phyloP scores from a whole-genome alignment of 1,140 invertebrate genomes.

The Stegodyphus mimosarum region DNA sequence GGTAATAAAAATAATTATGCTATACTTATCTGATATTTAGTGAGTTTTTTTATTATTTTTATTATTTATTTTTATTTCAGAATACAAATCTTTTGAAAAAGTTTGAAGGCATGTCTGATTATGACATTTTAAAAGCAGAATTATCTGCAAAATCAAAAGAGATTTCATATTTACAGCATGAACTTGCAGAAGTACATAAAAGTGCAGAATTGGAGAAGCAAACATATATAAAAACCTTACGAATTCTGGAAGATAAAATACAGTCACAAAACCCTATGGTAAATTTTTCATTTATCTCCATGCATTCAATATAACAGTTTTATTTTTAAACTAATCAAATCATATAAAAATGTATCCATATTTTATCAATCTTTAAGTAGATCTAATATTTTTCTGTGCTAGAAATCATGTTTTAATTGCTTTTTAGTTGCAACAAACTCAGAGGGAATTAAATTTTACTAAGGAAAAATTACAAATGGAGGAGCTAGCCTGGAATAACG shows the following conservation, averaged over 20 bases:
- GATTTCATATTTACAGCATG: background rate
- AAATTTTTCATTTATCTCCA: background rate
- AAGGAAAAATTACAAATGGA: constrained; percentile 12
- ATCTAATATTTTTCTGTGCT: background rate
- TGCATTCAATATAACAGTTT: background rate
- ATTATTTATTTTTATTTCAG: constrained; percentile 6
- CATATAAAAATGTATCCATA: background rate
- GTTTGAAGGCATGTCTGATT: constrained; percentile 55
- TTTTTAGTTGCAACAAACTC: constrained; percentile 22
- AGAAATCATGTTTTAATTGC: background rate
- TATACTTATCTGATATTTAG: too few relatives aligned
- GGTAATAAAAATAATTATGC: too few relatives aligned
- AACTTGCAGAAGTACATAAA: constrained; percentile 9
- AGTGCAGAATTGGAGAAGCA: constrained; percentile 10
- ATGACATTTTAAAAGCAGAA: constrained; percentile 43
- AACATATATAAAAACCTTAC: background rate
- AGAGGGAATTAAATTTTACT: constrained; percentile 12
- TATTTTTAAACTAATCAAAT: background rate
- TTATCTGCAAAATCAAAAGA: constrained; percentile 13
- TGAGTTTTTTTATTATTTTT: too few relatives aligned
- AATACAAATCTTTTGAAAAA: constrained; percentile 36
- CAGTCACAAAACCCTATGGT: constrained; percentile 10
- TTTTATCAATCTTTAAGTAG: background rate
- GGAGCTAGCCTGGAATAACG: constrained; percentile 32
- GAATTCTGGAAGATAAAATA: constrained; percentile 18